Percentiles rank a stretch among this genome's conserved stretches.
phyloP scores from a whole-genome alignment of 2,888 invertebrate genomes.

The Penaeus monodon region DNA sequence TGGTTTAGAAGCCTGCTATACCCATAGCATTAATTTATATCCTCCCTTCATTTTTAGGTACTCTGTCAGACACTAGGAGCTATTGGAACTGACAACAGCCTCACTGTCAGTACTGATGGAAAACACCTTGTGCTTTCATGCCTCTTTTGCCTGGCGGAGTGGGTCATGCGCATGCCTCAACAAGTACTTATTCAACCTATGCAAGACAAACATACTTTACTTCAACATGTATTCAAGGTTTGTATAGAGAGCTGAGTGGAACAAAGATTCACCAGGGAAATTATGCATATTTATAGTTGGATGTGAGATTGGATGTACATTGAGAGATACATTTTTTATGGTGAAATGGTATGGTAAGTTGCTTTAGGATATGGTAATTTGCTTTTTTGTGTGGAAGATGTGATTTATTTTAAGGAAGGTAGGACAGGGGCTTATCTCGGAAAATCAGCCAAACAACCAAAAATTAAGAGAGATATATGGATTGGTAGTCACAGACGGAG shows the following conservation, averaged over 20 bases:
- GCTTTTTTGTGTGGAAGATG: too few relatives aligned
- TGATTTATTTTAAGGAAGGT: too few relatives aligned
- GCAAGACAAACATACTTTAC: conserved; percentile 72
- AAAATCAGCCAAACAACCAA: too few relatives aligned
- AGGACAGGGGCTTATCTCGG: too few relatives aligned
- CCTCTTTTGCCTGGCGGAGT: conserved; percentile 90
- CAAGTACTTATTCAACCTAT: conserved; percentile 67
- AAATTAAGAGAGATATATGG: too few relatives aligned
- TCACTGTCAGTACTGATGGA: conserved; percentile 72
- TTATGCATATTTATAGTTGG: not conserved
- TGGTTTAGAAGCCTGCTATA: too few relatives aligned
- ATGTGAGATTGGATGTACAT: not conserved
- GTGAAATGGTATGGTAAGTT: too few relatives aligned
- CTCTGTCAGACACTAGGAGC: conserved; percentile 62
- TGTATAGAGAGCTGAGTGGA: conserved; percentile 31
- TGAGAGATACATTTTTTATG: too few relatives aligned
- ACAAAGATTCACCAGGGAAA: not conserved
- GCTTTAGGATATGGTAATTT: too few relatives aligned
- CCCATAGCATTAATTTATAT: not conserved
- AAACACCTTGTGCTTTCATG: conserved; percentile 84
- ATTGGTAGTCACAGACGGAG: too few relatives aligned
- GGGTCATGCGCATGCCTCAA: conserved; percentile 85
- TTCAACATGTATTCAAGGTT: conserved; percentile 83
- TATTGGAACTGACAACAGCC: conserved; percentile 47
- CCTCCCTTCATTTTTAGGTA: conserved; percentile 31